Conservation (phyloP, 1,140 invertebrate species). For the Tetranychus cinnabarinus region DNA sequence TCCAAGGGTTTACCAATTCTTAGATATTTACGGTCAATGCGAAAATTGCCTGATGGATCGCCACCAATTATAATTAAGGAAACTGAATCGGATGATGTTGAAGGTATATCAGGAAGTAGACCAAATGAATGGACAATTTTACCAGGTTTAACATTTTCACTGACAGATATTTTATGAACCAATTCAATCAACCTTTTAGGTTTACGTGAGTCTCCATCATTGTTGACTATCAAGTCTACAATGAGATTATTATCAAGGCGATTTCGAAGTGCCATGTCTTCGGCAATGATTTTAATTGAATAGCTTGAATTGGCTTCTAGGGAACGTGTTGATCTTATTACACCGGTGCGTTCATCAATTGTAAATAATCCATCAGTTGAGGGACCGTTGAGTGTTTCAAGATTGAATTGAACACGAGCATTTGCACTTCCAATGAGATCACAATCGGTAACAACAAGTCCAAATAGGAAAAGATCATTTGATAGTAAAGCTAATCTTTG, state of each 20-base stretch:
- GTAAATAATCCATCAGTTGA: background rate
- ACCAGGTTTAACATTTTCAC: background rate
- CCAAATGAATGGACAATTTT: background rate
- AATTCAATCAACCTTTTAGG: background rate
- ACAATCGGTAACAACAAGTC: background rate
- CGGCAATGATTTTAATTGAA: background rate
- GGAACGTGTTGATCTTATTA: background rate
- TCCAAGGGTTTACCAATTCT: slow-evolving; percentile 60
- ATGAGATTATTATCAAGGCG: background rate
- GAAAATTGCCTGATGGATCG: slow-evolving; percentile 17
- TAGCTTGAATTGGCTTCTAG: background rate
- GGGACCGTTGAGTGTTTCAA: background rate
- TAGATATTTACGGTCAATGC: slow-evolving; percentile 23
- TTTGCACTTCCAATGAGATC: background rate
- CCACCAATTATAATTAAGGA: slow-evolving; percentile 18
- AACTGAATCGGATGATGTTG: background rate
- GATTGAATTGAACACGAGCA: background rate
- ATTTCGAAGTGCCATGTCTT: background rate
- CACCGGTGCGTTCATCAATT: background rate
- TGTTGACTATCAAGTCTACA: background rate
- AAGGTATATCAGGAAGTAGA: background rate
- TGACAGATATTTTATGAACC: background rate
- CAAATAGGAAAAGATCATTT: background rate
- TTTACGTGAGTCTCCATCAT: background rate
- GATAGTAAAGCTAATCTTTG: background rate